Base-by-base conservation (phyloP, 2,888 invertebrate genomes). In the Netelia melanura region DNA sequence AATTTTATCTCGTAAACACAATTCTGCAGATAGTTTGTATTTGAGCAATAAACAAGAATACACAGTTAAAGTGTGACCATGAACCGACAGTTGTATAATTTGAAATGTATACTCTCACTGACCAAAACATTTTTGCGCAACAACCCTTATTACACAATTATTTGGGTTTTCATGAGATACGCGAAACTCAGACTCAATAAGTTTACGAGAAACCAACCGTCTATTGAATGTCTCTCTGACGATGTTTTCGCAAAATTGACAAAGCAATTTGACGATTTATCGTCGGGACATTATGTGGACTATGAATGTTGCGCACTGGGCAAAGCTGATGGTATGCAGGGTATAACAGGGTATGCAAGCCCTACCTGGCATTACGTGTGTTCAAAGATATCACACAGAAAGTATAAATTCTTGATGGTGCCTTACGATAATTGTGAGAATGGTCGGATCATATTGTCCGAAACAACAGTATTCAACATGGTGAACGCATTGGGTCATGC, bases 401-500 rank as follows among this genome's bases (percentile, higher is more conserved):
- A 89, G 78, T 93, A 92, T 76, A 93, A 91, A 89, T 72, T 92
- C 72, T 85, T 87, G 43, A 70, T 90, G 38, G 30, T 91, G 54
- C 89, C 89, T 21, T 71, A 82, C 11, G 54, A 87, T 8, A 61
- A 89, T 72, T 65, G 82, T 14, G 14, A 78, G 70, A 64, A 86
- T 52, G 82, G 89, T 71, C 65, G 78, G 62, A 81, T 93, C 54
- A 86, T 89, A 79, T 62, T 92, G n/a, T 92, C 92, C 0, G 90
- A 92, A 87, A 91, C 88, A 14, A 89, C 88, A 87, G 86, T 85
- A 64, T 87, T 88, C 64, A 93, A 93, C 84, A 48, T 92, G 65
- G 85, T 89, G 84, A 91, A 89, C 44, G 3, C 75, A 38, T 75
- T 91, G 81, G 10, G 77, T 25, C 86, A 80, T 70, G 6, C 77